A percentile compares a stretch with the other conserved stretches of the same genome.
phyloP scores from a whole-genome alignment of 2,113 vertebrate species.

The Anthoscopus minutus region DNA sequence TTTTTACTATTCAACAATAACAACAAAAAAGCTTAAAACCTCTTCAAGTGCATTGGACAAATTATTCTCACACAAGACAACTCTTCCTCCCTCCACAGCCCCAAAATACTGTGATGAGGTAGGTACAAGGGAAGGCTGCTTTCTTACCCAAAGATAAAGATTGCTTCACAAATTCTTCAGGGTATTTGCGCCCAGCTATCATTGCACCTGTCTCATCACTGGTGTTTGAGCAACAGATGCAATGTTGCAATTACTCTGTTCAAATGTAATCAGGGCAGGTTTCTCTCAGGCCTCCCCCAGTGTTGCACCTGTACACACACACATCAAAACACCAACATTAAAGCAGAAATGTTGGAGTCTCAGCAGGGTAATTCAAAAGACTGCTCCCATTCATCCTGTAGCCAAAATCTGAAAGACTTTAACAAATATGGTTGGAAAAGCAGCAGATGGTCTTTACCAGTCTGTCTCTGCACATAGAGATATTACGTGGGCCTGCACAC shows the following conservation, averaged over 20 bases:
- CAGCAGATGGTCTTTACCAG: background rate
- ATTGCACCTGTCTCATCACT: background rate
- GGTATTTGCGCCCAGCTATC: background rate
- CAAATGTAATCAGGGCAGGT: background rate
- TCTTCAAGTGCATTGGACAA: background rate
- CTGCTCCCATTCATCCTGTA: background rate
- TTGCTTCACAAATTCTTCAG: background rate
- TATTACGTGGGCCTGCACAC: accelerated
- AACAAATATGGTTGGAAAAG: background rate
- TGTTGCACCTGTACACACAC: background rate
- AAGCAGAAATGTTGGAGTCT: background rate
- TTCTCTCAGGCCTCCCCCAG: background rate
- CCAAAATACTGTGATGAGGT: background rate
- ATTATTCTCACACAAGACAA: background rate
- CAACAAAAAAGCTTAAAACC: background rate
- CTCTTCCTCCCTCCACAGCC: background rate
- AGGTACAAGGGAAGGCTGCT: background rate
- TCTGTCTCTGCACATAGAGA: background rate
- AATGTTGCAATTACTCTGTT: background rate
- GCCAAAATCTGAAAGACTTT: background rate
- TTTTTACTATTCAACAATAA: background rate
- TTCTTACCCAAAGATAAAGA: background rate
- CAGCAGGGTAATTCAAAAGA: background rate
- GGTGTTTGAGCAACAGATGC: background rate
- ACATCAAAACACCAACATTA: background rate